Percentiles rank a stretch among this genome's conserved stretches.
These are phyloP conservation scores for Epinephelus fuscoguttatus DNA, from an alignment of 2,113 vertebrate species.

Conservation along the genomic window DNA sequence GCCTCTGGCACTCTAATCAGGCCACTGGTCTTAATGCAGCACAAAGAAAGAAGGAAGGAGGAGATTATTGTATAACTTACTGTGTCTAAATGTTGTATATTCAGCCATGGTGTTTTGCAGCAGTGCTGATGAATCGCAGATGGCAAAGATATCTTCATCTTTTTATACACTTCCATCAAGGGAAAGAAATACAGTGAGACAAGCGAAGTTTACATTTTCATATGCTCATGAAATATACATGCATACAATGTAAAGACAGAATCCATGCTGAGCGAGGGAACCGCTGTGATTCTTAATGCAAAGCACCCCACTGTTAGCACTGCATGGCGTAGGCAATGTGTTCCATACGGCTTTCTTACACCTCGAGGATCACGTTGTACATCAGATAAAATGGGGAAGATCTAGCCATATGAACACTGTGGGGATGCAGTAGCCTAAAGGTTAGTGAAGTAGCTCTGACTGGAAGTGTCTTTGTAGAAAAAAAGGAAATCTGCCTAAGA, in stretches of 20 bases:
- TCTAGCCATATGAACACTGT: not conserved
- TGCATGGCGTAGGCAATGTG: conserved; percentile 5
- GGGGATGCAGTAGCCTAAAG: conserved; percentile 20
- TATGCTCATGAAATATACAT: conserved; percentile 62
- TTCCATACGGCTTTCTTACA: conserved; percentile 12
- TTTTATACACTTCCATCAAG: conserved; percentile 7
- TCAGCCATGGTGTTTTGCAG: conserved; percentile 15
- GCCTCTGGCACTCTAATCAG: conserved; percentile 48
- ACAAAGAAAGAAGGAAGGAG: conserved; percentile 18
- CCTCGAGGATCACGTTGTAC: conserved; percentile 16
- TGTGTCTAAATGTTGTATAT: conserved; percentile 36
- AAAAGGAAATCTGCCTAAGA: not conserved
- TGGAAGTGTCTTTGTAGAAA: not conserved
- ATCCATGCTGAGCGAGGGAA: conserved; percentile 25
- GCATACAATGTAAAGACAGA: not conserved
- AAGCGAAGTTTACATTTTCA: conserved; percentile 42
- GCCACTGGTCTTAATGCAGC: conserved; percentile 15
- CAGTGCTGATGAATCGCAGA: conserved; percentile 24
- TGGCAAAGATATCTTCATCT: conserved; percentile 1
- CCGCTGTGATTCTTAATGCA: conserved; percentile 36
- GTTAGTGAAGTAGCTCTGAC: conserved; percentile 9
- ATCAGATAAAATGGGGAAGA: conserved; percentile 12
- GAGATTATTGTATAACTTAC: conserved; percentile 42
- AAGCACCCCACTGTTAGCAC: conserved; percentile 42
- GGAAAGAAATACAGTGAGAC: not conserved